A percentile compares a stretch with the other conserved stretches of the same genome.
Evolutionary conservation across 2,113 vertebrate species (phyloP).

Genomic region (Meles meles): DNA sequence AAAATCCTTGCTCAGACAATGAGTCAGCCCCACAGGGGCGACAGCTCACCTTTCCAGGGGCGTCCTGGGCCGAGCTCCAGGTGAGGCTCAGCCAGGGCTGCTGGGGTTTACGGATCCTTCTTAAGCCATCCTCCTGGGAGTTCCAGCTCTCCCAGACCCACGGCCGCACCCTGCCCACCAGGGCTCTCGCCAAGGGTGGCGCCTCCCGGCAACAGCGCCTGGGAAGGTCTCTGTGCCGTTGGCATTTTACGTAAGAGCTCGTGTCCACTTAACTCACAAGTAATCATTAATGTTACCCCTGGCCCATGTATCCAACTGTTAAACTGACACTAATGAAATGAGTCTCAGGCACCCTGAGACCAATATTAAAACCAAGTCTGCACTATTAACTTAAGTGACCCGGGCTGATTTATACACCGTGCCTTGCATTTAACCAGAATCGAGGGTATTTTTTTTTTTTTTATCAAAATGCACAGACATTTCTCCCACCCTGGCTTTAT

Average conservation of each 20-base stretch:
- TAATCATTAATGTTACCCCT: slow-evolving; percentile 71
- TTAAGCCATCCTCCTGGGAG: background rate
- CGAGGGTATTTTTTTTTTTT: background rate
- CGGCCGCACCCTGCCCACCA: background rate
- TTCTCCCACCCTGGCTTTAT: background rate
- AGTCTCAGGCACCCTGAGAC: background rate
- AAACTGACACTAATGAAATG: slow-evolving; percentile 52
- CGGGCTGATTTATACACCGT: background rate
- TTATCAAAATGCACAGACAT: slow-evolving; percentile 25
- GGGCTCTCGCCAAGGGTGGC: rapidly evolving
- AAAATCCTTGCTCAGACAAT: slow-evolving; percentile 14
- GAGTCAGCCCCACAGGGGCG: background rate
- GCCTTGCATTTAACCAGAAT: slow-evolving; percentile 50
- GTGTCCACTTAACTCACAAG: slow-evolving; percentile 33
- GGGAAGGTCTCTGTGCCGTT: background rate
- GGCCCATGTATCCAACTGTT: slow-evolving; percentile 61
- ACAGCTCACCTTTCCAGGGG: background rate
- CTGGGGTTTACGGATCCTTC: background rate
- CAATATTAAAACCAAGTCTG: background rate
- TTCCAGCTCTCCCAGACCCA: background rate
- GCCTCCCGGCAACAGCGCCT: background rate
- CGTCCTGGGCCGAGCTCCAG: background rate
- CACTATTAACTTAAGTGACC: background rate
- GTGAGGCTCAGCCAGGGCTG: background rate
- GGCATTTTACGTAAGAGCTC: background rate